Conservation (phyloP, 2,113 vertebrate genomes). For the Felis chaus region DNA sequence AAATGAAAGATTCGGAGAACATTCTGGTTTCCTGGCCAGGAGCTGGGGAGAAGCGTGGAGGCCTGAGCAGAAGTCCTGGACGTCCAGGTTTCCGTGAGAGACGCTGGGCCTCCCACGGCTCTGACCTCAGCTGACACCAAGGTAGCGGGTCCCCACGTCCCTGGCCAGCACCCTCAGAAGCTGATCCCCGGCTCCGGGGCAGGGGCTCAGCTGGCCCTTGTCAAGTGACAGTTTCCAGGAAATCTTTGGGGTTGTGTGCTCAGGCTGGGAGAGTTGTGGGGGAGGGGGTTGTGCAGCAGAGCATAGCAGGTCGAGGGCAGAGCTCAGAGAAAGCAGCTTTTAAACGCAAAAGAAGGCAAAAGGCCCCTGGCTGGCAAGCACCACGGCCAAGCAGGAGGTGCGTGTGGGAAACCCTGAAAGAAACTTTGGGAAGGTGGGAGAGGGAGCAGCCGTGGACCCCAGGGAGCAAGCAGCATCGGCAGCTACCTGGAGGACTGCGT, state of each 20-base stretch:
- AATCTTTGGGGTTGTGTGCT: not conserved
- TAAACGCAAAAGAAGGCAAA: conserved; percentile 26
- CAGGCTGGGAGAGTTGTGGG: not conserved
- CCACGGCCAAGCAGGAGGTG: not conserved
- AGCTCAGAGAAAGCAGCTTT: not conserved
- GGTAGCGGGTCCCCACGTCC: not conserved
- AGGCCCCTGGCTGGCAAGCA: not conserved
- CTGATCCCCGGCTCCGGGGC: not conserved
- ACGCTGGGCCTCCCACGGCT: accelerated
- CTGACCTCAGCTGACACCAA: not conserved
- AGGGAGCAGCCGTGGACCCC: not conserved
- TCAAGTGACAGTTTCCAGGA: not conserved
- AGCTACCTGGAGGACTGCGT: accelerated
- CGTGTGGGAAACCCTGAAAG: not conserved
- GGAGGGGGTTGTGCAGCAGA: not conserved
- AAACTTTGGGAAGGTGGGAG: not conserved
- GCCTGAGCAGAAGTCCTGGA: accelerated
- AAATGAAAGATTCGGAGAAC: not conserved
- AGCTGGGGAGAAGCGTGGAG: not conserved
- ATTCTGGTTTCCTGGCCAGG: not conserved
- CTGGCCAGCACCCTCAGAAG: not conserved
- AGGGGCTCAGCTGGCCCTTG: not conserved
- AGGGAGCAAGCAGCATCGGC: accelerated
- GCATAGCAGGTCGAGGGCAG: not conserved
- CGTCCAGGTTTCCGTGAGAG: not conserved